Evolutionary conservation across 2,888 invertebrate genomes (phyloP), one percentile per base, ranked within the genome.

Genomic region (Miltochrista miniata): DNA sequence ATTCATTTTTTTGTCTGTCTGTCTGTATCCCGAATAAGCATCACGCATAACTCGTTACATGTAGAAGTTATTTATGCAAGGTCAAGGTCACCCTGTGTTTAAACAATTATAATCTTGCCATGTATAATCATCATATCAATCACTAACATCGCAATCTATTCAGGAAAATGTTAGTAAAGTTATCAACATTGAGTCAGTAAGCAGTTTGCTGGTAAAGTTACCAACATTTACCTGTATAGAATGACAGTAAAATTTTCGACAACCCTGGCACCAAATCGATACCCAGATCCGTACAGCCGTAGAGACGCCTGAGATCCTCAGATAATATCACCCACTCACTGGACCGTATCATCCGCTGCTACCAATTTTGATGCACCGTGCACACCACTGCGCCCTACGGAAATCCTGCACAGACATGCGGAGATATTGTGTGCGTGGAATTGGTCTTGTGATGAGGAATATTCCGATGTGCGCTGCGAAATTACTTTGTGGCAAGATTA

Each of bases 321-420:
- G 52, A 53, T 53, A 53, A 53, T 53, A 53, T 53, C 48, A 31
- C 45, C 48, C 38, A 39, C 29, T 18, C 52, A 41, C 36, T 53
- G 44, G 52, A 45, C 52, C 52, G 52, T 53, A 41, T 45, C 41
- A 48, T 48, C 48, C 44, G 52, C 48, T 39, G 52, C 41, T 48
- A 45, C 44, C 48, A 53, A 53, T 52, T 45, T 74, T 68, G 69
- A 64, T 70, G 69, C 69, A 62, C 44, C 56, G 11, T 48, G 31
- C 56, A 55, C 60, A 54, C 38, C 56, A 48, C 42, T 60, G 62
- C 51, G 61, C 72, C 70, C 75, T 68, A 52, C 73, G 73, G 74
- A 74, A 58, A 55, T 73, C 68, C 71, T 62, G 50, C 50, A 11
- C 52, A 53, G 51, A 62, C 67, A 57, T 54, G 45, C 45, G 48